Conservation (phyloP, 2,113 vertebrate species). For the Thamnophis sirtalis region DNA sequence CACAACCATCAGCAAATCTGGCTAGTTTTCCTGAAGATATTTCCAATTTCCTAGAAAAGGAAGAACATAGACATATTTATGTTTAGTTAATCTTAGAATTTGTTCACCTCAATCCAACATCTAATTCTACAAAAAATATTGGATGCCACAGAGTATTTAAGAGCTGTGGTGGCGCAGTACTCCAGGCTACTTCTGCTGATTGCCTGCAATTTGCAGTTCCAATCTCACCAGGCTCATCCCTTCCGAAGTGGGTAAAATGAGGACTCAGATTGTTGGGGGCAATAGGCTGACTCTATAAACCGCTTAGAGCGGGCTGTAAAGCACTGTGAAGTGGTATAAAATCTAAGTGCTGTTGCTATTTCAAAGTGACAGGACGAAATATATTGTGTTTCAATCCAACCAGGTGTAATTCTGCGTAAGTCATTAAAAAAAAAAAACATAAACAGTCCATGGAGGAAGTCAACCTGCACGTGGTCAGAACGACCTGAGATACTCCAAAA, state of each 20-base stretch:
- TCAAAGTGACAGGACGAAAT: not conserved
- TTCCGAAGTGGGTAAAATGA: too few relatives aligned
- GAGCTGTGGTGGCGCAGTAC: too few relatives aligned
- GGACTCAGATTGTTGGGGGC: too few relatives aligned
- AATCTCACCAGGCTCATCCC: too few relatives aligned
- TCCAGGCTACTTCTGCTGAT: too few relatives aligned
- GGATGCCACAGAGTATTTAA: not conserved
- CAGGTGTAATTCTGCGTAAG: not conserved
- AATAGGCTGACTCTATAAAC: too few relatives aligned
- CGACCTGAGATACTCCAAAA: not conserved
- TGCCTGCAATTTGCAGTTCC: too few relatives aligned
- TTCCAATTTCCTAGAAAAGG: slow-evolving; percentile 82
- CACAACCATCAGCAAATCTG: slow-evolving; percentile 91
- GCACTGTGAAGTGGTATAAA: too few relatives aligned
- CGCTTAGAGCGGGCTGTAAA: too few relatives aligned
- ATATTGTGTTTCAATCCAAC: not conserved
- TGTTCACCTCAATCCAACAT: not conserved
- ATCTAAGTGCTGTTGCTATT: not conserved
- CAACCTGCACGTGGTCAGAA: not conserved
- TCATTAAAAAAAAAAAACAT: not conserved
- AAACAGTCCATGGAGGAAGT: not conserved
- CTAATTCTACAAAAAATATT: not conserved
- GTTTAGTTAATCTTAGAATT: not conserved
- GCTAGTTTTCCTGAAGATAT: slow-evolving; percentile 89
- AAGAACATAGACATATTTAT: not conserved